These are phyloP conservation scores for Nymphalis urticae DNA, from an alignment of 2,888 invertebrate genomes.

Conservation along the genomic window DNA sequence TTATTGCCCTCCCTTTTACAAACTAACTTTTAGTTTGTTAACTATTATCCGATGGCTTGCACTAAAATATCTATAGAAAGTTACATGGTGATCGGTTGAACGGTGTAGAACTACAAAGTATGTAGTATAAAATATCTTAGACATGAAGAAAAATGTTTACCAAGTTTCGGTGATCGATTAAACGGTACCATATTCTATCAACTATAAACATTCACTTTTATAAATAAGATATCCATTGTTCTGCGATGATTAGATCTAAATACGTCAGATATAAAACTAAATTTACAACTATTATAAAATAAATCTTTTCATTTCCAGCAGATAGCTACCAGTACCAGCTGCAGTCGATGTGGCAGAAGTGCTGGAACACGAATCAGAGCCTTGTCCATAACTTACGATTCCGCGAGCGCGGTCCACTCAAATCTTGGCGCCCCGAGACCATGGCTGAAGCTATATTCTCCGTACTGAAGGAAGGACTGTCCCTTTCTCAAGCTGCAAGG, in stretches of 20 bases:
- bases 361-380: constrained; percentile 96
- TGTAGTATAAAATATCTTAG: no score
- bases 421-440: constrained; percentile 96
- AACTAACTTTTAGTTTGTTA: no score
- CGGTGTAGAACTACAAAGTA: no score
- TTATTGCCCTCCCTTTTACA: no score
- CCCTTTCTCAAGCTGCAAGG: constrained; percentile 93
- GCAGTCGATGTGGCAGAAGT: constrained; percentile 97
- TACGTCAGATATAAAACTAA: background rate
- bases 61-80: no score
- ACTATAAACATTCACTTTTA: background rate
- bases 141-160: no score
- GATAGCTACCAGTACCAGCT: constrained; percentile 97
- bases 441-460: constrained; percentile 98
- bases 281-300: constrained; percentile 17
- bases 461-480: constrained; percentile 93
- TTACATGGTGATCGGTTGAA: no score
- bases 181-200: no score
- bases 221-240: constrained; percentile 19
- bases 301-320: constrained; percentile 81
- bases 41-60: no score
- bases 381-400: constrained; percentile 94
- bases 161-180: no score
- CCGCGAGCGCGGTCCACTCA: constrained; percentile 94
- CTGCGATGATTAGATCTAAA: no score